Evolutionary conservation across 1,140 invertebrate genomes (phyloP).

Genomic region (Meloidogyne exigua): DNA sequence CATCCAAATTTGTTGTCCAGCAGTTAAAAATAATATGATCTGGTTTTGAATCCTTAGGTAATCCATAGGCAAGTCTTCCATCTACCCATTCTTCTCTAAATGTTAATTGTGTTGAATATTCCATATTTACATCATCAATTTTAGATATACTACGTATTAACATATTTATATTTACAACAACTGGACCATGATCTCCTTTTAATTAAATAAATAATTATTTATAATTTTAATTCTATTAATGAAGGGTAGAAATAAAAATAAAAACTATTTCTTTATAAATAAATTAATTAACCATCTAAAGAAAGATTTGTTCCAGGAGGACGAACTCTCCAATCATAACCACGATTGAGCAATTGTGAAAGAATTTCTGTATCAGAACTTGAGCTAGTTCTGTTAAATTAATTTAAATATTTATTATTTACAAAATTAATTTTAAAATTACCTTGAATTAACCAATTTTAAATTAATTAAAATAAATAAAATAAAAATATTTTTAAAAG

Average conservation of each 20-base stretch:
- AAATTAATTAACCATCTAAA: slow-evolving; percentile 39
- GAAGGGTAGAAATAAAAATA: not conserved
- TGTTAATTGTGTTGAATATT: slow-evolving; percentile 74
- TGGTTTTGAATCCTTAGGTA: slow-evolving; percentile 54
- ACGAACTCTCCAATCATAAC: slow-evolving; percentile 61
- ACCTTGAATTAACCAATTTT: slow-evolving; percentile 1
- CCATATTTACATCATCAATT: slow-evolving; percentile 97
- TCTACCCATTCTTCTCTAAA: slow-evolving; percentile 93
- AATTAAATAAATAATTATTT: not conserved
- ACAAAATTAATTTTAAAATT: not conserved
- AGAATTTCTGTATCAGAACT: slow-evolving; percentile 61
- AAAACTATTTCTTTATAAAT: not conserved
- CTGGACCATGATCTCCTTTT: slow-evolving; percentile 68
- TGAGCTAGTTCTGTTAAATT: slow-evolving; percentile 34
- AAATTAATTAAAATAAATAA: slow-evolving; percentile 6
- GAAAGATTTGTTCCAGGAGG: slow-evolving; percentile 60
- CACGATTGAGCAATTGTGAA: slow-evolving; percentile 54
- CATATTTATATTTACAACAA: slow-evolving; percentile 76
- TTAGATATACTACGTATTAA: slow-evolving; percentile 92
- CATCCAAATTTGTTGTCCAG: slow-evolving; percentile 64
- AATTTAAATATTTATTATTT: not conserved
- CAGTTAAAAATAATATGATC: slow-evolving; percentile 61
- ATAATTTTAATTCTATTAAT: slow-evolving; percentile 14
- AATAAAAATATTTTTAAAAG: not conserved
- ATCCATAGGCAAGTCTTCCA: slow-evolving; percentile 79